Evolutionary conservation across 2,797 vertebrate species (phyloP).

Genomic region (Trachurus trachurus): DNA sequence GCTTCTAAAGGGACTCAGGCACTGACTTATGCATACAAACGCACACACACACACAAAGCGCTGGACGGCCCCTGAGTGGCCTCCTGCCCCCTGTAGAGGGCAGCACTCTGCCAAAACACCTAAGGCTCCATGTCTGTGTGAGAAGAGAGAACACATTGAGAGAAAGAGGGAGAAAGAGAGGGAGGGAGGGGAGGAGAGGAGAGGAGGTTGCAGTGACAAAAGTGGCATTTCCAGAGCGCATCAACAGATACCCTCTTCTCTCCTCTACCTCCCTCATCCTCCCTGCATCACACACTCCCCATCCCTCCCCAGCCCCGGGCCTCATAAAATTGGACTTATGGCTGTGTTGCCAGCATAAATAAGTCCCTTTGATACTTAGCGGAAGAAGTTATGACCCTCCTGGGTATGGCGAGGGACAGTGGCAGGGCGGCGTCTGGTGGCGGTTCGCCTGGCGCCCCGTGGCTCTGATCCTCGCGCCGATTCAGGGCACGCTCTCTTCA

Average conservation of each 20-base stretch:
- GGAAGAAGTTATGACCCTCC: conserved; percentile 98
- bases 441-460: conserved; percentile 93
- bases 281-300: conserved; percentile 58
- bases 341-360: conserved; percentile 99
- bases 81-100: conserved; percentile 68
- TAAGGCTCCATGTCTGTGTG: conserved; percentile 84
- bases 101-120: conserved; percentile 79
- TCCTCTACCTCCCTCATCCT: conserved; percentile 85
- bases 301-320: conserved; percentile 90
- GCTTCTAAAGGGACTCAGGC: conserved; percentile 20
- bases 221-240: conserved; percentile 92
- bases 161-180: conserved; percentile 25
- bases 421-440: conserved; percentile 93
- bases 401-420: conserved; percentile 95
- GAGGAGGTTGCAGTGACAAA: conserved; percentile 78
- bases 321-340: conserved; percentile 99
- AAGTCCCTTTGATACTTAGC: conserved; percentile 99
- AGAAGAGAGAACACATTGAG: conserved; percentile 84
- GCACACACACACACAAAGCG: conserved; percentile 13
- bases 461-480: conserved; percentile 96
- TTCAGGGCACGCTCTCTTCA: conserved; percentile 99
- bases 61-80: conserved; percentile 59
- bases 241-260: conserved; percentile 91
- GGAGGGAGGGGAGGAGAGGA: neutral
- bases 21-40: neutral